These are phyloP conservation scores for Rhopalosiphum nymphaeae DNA, from an alignment of 2,888 invertebrate species.

Conservation along the genomic window DNA sequence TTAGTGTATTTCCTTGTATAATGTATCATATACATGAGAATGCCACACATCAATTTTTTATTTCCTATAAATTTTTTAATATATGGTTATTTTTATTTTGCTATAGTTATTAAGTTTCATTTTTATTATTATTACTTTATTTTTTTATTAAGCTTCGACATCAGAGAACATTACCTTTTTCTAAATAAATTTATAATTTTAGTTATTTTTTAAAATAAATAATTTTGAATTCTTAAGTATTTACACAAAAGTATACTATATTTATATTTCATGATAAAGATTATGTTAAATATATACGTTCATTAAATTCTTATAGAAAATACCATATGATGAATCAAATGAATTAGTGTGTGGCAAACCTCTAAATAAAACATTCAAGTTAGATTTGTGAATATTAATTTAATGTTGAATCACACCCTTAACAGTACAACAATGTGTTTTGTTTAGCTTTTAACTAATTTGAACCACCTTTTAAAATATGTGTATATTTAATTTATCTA, in stretches of 20 bases:
- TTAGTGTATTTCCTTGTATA: not conserved
- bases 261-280: not conserved
- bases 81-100: not conserved
- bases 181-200: not conserved
- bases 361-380: not conserved
- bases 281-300: not conserved
- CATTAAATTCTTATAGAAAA: not conserved
- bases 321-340: not conserved
- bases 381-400: not conserved
- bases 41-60: not conserved
- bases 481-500: not conserved
- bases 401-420: not conserved
- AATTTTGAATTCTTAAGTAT: not conserved
- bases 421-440: not conserved
- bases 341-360: not conserved
- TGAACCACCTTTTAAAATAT: not conserved
- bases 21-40: not conserved
- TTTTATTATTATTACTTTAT: not conserved
- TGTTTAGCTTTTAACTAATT: not conserved
- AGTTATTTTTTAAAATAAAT: not conserved
- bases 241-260: not conserved
- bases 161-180: not conserved
- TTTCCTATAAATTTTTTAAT: not conserved
- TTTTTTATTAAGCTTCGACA: not conserved
- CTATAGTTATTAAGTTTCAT: not conserved